These are phyloP conservation scores for Melinaea menophilus DNA, from an alignment of 2,888 invertebrate species.

Conservation along the genomic window DNA sequence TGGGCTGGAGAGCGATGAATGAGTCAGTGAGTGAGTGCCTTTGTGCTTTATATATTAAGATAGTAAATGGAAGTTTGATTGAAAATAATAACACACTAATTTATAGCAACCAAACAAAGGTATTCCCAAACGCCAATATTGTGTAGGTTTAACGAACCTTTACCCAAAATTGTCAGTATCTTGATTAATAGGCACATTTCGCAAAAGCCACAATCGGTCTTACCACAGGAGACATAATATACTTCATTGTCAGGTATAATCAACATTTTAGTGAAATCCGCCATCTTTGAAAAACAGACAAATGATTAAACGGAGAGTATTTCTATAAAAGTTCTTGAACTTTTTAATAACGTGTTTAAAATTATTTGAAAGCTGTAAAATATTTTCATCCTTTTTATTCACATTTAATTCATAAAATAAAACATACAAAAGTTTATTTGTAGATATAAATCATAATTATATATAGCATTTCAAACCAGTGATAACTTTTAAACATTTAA, in stretches of 20 bases:
- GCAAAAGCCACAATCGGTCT: constrained; percentile 1
- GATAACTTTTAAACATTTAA: no score
- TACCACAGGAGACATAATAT: constrained; percentile 4
- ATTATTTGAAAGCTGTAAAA: no score
- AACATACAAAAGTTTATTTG: no score
- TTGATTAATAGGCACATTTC: constrained; percentile 4
- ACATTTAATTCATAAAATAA: no score
- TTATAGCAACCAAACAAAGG: neutral
- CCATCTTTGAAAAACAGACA: neutral
- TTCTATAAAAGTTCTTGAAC: no score
- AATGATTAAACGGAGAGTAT: neutral
- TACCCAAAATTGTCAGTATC: constrained; percentile 4
- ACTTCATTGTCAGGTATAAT: constrained; percentile 4
- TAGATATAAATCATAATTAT: no score
- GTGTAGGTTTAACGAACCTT: constrained; percentile 1
- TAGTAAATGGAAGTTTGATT: neutral
- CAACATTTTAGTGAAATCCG: neutral
- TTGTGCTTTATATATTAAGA: no score
- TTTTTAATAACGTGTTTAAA: no score
- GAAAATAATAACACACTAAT: neutral
- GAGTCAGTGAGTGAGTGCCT: no score
- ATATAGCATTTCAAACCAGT: no score
- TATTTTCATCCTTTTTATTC: no score
- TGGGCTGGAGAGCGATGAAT: no score
- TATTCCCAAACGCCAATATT: neutral